Base-by-base conservation (phyloP, 2,113 vertebrate species). In the Felis chaus region DNA sequence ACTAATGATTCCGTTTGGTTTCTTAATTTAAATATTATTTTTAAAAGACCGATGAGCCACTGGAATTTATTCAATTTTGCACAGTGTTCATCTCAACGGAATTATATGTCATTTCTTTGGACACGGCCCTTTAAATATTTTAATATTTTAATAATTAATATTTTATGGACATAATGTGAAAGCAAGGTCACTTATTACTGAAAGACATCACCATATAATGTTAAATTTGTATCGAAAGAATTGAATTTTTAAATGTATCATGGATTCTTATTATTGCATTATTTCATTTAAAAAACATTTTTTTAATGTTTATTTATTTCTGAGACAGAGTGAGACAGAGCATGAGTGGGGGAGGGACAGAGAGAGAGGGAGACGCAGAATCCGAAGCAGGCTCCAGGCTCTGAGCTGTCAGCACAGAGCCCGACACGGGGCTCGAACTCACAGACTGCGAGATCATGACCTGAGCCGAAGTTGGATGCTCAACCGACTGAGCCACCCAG, bases 121-220 rank as follows among this genome's bases (percentile, higher is more conserved):
- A 98, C 92, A 95, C 68, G 82, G 96, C 89, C 96, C 96, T 98
- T 98, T 98, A 98, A 98, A 99, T 99, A 98, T 97, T 98, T 98
- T 96, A 98, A 45, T 45, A 45, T 45, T 45, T 45, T 45, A 45
- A 45, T 45, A 45, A 9, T 45, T 45, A 45, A 45, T 45, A 45
- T 45, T 45, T 45, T 45, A 81, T 81, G 98, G 95, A 92, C 97
- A 69, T 96, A 98, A 96, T 65, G 53, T 80, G 85, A 98, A 94
- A 95, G 55, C 65, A 85, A 97, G 91, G 55, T 39, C 93, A 98
- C 96, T 97, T 96, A 97, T 97, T 90, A 89, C 74, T 97, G 94
- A 68, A 89, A 98, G 97, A 98, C 94, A 98, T 94, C 73, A 63
- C 92, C 55, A 16, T 94, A 39, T 89, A 97, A 97, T 89, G 97